Evolutionary conservation across 2,888 invertebrate genomes (phyloP).

Genomic region (Phortica magna): DNA sequence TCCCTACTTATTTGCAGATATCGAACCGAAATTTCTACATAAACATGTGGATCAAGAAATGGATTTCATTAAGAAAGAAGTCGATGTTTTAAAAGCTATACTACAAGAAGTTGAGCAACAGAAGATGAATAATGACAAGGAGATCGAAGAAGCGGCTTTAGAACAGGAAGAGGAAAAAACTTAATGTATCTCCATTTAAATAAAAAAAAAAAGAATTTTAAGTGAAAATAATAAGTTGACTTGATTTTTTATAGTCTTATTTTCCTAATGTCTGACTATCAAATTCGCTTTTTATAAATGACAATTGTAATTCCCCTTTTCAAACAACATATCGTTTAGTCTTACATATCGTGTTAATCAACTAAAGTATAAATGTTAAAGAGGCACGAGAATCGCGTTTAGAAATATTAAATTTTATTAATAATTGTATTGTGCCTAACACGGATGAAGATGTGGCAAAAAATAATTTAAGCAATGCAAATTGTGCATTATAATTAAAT

Average conservation of each 20-base stretch:
- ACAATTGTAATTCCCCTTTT: too few relatives aligned
- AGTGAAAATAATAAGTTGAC: too few relatives aligned
- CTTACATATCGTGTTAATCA: too few relatives aligned
- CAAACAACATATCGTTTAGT: too few relatives aligned
- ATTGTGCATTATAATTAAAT: not conserved
- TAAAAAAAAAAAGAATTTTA: too few relatives aligned
- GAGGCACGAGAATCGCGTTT: too few relatives aligned
- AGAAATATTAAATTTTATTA: too few relatives aligned
- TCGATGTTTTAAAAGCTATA: constrained; percentile 62
- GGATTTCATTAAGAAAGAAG: constrained; percentile 70
- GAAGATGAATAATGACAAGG: constrained; percentile 3
- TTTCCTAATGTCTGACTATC: too few relatives aligned
- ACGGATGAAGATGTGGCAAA: not conserved
- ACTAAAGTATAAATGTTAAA: too few relatives aligned
- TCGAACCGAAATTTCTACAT: constrained; percentile 39
- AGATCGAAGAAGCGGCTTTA: not conserved
- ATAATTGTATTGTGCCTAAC: too few relatives aligned
- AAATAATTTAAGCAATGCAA: not conserved
- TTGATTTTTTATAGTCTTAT: too few relatives aligned
- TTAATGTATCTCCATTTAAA: not conserved
- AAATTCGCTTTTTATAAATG: too few relatives aligned
- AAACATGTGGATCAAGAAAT: constrained; percentile 62
- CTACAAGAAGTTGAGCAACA: constrained; percentile 51
- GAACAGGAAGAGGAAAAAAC: not conserved
- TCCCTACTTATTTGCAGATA: constrained; percentile 27